phyloP scores from a whole-genome alignment of 2,888 invertebrate genomes.

The Lasius platythorax region DNA sequence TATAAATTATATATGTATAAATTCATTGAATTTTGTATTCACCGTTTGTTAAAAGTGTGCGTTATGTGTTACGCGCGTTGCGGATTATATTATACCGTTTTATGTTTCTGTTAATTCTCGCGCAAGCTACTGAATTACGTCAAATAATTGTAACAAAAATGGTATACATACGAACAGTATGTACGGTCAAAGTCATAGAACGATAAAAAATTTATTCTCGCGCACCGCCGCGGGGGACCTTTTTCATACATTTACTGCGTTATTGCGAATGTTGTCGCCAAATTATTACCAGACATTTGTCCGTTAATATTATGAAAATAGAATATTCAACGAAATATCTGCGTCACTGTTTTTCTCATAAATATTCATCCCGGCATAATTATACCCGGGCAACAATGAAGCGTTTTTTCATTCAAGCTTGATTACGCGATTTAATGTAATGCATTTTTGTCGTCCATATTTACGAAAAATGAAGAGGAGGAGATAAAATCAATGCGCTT shows the following conservation, averaged over 20 bases:
- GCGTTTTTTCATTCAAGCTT: slow-evolving; percentile 40
- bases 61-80: not conserved
- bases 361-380: slow-evolving; percentile 47
- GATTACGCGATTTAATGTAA: slow-evolving; percentile 49
- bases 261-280: slow-evolving; percentile 37
- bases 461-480: not conserved
- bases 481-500: not conserved
- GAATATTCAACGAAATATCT: slow-evolving; percentile 53
- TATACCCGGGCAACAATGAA: slow-evolving; percentile 43
- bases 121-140: slow-evolving; percentile 34
- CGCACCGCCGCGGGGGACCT: not conserved
- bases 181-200: slow-evolving; percentile 25
- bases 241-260: slow-evolving; percentile 16
- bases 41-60: slow-evolving; percentile 6
- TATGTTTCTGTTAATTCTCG: slow-evolving; percentile 32
- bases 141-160: slow-evolving; percentile 21
- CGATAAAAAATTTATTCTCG: slow-evolving; percentile 50
- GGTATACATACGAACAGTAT: not conserved
- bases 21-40: not conserved
- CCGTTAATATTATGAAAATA: slow-evolving; percentile 39
- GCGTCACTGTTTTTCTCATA: slow-evolving; percentile 50
- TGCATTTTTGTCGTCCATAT: slow-evolving; percentile 37
- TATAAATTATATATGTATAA: not conserved
- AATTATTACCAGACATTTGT: slow-evolving; percentile 48
- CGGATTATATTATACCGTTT: not conserved